These are phyloP conservation scores for Yponomeuta sedellus DNA, from an alignment of 2,888 invertebrate genomes.

Conservation along the genomic window DNA sequence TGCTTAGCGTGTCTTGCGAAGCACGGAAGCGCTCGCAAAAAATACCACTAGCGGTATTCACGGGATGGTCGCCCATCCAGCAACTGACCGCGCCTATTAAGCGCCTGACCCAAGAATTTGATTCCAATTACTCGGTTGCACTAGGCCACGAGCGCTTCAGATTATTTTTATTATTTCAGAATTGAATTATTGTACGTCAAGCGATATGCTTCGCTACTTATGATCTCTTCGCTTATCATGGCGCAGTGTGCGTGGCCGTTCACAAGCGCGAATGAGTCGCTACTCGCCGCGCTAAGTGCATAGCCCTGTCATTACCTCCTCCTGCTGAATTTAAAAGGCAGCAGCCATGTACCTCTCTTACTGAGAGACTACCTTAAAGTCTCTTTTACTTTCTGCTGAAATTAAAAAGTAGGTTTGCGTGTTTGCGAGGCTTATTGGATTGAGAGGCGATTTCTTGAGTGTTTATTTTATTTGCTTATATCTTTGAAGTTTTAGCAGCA, in stretches of 20 bases:
- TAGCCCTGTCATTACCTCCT: constrained; percentile 50
- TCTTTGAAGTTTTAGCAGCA: too few species aligned
- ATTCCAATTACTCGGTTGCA: too few species aligned
- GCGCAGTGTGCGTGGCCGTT: not conserved
- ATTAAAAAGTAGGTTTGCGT: not conserved
- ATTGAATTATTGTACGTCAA: too few species aligned
- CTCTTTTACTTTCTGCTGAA: not conserved
- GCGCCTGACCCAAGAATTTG: too few species aligned
- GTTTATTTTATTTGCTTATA: not conserved
- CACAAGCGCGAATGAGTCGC: constrained; percentile 24
- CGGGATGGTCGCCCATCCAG: too few species aligned
- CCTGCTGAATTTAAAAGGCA: constrained; percentile 16
- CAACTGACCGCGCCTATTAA: too few species aligned
- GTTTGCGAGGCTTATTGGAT: not conserved
- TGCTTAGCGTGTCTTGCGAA: too few species aligned
- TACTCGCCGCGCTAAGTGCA: constrained; percentile 44
- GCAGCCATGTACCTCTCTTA: not conserved
- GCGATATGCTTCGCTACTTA: too few species aligned
- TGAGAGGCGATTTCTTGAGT: not conserved
- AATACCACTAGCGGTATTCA: too few species aligned
- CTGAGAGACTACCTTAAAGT: not conserved
- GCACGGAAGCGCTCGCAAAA: too few species aligned
- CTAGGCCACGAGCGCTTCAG: too few species aligned
- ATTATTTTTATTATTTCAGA: too few species aligned
- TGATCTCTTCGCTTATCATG: not conserved